Percentiles rank a stretch among this genome's conserved stretches.
Conservation (phyloP, 2,888 invertebrate genomes). For the Dexiosoma caninum region DNA sequence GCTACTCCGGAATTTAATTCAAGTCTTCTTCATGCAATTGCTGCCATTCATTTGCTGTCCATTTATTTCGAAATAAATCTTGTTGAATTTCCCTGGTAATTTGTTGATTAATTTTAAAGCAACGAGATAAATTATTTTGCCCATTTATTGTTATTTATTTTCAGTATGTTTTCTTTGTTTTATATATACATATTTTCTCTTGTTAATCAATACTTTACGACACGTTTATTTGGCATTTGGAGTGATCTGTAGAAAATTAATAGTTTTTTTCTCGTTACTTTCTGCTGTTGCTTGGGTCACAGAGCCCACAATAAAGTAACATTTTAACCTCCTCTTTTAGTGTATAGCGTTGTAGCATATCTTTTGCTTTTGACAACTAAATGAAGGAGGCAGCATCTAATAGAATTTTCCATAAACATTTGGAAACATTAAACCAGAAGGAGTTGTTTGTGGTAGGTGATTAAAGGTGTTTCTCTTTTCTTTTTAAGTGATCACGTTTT, state of each 20-base stretch:
- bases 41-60: no score
- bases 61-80: not conserved
- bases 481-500: slow-evolving; percentile 55
- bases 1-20: no score
- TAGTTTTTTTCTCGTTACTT: no score
- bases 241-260: slow-evolving; percentile 36
- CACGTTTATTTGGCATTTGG: slow-evolving; percentile 50
- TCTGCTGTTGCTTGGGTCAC: slow-evolving; percentile 8
- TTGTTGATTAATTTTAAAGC: not conserved
- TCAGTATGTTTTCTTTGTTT: not conserved
- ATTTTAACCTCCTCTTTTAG: slow-evolving; percentile 54
- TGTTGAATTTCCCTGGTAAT: not conserved
- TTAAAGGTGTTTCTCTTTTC: not conserved
- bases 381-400: slow-evolving; percentile 41
- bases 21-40: no score
- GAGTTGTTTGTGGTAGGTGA: not conserved
- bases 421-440: not conserved
- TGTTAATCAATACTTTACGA: slow-evolving; percentile 33
- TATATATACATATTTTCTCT: slow-evolving; percentile 1
- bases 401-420: not conserved
- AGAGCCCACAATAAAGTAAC: slow-evolving; percentile 9
- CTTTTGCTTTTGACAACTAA: slow-evolving; percentile 51
- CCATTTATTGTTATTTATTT: not conserved
- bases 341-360: slow-evolving; percentile 47
- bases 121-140: slow-evolving; percentile 2